These are phyloP conservation scores for Indicator indicator DNA, from an alignment of 2,113 vertebrate species.

Conservation along the genomic window DNA sequence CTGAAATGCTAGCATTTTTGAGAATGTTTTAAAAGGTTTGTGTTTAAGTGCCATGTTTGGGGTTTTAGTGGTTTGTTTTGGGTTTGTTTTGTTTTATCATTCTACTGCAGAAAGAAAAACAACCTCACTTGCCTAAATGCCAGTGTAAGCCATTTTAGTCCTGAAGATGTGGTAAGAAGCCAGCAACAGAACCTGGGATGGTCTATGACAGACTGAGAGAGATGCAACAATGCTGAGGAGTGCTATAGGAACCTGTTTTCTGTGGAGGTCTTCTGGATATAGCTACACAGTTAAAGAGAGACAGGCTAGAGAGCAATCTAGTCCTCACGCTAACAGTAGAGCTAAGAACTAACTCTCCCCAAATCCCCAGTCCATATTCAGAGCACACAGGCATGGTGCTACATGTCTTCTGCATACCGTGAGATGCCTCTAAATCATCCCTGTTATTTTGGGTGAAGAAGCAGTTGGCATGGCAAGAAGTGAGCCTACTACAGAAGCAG, in stretches of 20 bases:
- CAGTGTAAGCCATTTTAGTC: not conserved
- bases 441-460: not conserved
- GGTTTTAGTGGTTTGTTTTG: not conserved
- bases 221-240: not conserved
- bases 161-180: not conserved
- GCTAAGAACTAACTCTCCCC: not conserved
- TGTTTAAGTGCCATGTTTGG: not conserved
- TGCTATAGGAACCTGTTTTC: not conserved
- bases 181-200: not conserved
- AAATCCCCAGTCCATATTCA: not conserved
- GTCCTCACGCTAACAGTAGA: not conserved
- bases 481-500: not conserved
- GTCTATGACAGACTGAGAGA: not conserved
- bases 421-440: not conserved
- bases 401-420: not conserved
- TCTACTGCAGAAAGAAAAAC: not conserved
- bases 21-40: not conserved
- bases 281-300: not conserved
- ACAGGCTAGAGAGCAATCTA: not conserved
- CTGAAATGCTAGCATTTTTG: not conserved
- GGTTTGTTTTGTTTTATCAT: not conserved
- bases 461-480: not conserved
- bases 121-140: not conserved
- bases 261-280: not conserved
- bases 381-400: rapidly evolving